A percentile compares a stretch with the other conserved stretches of the same genome.
phyloP scores from a whole-genome alignment of 2,888 invertebrate genomes.

The Epirrhoe tristata region DNA sequence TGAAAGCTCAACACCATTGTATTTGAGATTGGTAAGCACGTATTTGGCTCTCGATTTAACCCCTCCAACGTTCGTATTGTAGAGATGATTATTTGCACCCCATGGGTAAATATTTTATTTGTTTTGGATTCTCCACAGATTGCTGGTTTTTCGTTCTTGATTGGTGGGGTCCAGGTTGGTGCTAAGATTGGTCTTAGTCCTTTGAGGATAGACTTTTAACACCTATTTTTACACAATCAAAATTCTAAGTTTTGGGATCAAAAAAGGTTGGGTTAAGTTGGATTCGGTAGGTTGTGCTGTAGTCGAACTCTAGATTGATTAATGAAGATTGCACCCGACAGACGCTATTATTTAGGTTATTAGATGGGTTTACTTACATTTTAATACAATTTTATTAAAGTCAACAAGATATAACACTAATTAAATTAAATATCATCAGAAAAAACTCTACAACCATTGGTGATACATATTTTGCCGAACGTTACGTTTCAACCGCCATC shows the following conservation, averaged over 20 bases:
- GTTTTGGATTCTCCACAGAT: constrained; percentile 33
- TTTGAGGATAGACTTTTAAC: constrained; percentile 4
- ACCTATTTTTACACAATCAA: not conserved
- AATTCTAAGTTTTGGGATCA: not conserved
- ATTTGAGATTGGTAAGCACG: not conserved
- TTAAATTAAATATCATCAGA: no score
- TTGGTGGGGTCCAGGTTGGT: constrained; percentile 12
- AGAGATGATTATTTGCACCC: constrained; percentile 35
- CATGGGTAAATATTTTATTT: constrained; percentile 35
- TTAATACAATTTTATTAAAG: no score
- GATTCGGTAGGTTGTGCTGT: no score
- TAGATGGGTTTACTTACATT: no score
- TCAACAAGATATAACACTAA: no score
- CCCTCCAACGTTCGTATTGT: constrained; percentile 29
- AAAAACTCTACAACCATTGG: no score
- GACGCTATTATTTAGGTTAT: no score
- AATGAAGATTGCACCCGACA: not conserved
- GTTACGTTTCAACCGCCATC: no score
- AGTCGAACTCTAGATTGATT: not conserved
- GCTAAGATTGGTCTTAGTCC: constrained; percentile 22
- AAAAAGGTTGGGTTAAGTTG: no score
- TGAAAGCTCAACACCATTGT: not conserved
- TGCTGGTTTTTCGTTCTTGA: constrained; percentile 26
- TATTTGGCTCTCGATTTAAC: constrained; percentile 17
- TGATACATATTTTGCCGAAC: no score